Evolutionary conservation across 1,140 invertebrate species (phyloP).

Genomic region (Caenorhabditis latens): DNA sequence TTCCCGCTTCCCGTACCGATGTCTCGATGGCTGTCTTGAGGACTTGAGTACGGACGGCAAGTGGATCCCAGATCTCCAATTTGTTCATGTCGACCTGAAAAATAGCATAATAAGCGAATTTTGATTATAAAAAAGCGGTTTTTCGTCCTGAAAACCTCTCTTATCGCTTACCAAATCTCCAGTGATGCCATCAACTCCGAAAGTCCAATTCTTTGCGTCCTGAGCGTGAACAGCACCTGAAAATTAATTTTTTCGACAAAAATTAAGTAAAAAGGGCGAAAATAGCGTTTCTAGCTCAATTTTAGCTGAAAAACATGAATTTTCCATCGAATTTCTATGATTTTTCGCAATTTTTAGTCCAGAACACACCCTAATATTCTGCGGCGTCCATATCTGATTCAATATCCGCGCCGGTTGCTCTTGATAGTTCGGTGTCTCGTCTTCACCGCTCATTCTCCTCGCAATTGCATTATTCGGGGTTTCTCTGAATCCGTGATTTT

Average conservation of each 20-base stretch:
- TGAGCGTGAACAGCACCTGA: constrained; percentile 83
- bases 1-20: constrained; percentile 22
- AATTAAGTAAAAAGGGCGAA: not conserved
- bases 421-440: too few species aligned
- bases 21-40: constrained; percentile 98
- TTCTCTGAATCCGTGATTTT: not conserved
- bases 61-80: constrained; percentile 93
- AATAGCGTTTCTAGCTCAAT: not conserved
- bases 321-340: too few species aligned
- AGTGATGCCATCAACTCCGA: constrained; percentile 94
- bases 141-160: not conserved
- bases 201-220: constrained; percentile 81
- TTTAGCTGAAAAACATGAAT: too few species aligned
- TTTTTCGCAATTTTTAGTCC: too few species aligned
- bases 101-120: not conserved
- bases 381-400: too few species aligned
- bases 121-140: not conserved
- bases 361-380: too few species aligned
- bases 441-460: too few species aligned
- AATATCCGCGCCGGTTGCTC: too few species aligned
- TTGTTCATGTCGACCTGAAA: constrained; percentile 86
- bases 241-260: too few species aligned
- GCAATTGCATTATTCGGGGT: too few species aligned
- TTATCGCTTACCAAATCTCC: constrained; percentile 83
- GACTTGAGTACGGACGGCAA: constrained; percentile 92